Evolutionary conservation across 2,797 vertebrate species (phyloP).

Genomic region (Arvicola amphibius): DNA sequence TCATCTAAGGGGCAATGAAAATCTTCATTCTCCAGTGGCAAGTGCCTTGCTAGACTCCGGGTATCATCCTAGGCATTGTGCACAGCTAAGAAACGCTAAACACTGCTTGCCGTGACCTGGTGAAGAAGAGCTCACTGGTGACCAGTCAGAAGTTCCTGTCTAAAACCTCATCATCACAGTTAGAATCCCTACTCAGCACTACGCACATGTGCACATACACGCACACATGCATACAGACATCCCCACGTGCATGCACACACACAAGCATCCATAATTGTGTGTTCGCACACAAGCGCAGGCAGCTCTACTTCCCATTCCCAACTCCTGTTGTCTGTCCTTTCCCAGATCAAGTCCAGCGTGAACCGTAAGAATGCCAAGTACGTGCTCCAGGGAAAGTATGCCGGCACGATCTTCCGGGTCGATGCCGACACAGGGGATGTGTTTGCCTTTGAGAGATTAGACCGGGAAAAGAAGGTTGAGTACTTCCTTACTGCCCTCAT

Average conservation of each 20-base stretch:
- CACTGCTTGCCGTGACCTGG: neutral
- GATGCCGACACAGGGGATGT: slow-evolving; percentile 84
- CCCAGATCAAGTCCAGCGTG: slow-evolving; percentile 86
- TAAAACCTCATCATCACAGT: neutral
- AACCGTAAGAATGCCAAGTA: slow-evolving; percentile 84
- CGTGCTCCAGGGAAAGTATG: slow-evolving; percentile 85
- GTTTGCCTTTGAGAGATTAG: slow-evolving; percentile 86
- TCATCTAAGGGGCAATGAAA: neutral
- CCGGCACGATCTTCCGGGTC: slow-evolving; percentile 86
- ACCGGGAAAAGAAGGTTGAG: slow-evolving; percentile 88
- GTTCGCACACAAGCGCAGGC: rapidly evolving
- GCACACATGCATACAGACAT: neutral
- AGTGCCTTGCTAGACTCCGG: neutral
- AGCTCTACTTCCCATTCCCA: neutral
- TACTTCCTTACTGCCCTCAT: slow-evolving; percentile 87
- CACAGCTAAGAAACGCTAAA: neutral
- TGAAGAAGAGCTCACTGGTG: neutral
- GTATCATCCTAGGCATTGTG: neutral
- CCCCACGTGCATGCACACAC: neutral
- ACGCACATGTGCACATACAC: neutral
- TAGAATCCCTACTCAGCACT: neutral
- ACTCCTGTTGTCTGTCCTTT: neutral
- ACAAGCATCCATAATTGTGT: neutral
- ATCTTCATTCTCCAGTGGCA: neutral
- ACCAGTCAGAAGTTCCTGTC: neutral